Conservation (phyloP, 2,888 invertebrate genomes). For the Dusona sp. region DNA sequence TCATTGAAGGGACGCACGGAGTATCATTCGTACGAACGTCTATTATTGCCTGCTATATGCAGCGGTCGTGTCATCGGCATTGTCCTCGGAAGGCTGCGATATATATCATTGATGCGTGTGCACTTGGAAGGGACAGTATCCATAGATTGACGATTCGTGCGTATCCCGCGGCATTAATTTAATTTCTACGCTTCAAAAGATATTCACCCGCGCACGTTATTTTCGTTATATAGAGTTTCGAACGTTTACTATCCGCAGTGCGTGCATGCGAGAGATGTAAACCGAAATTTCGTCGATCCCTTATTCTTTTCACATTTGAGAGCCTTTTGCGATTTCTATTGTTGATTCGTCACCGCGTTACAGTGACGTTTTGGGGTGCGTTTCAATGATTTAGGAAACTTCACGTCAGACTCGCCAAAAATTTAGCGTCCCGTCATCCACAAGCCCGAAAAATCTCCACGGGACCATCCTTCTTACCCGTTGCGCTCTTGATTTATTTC, state of each 20-base stretch:
- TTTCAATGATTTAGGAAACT: slow-evolving; percentile 44
- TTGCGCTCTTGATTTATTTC: neutral
- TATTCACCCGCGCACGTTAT: slow-evolving; percentile 62
- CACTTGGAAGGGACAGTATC: slow-evolving; percentile 20
- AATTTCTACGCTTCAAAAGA: slow-evolving; percentile 75
- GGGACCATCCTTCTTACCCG: neutral
- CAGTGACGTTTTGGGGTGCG: neutral
- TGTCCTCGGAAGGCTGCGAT: slow-evolving; percentile 59
- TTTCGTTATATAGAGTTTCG: slow-evolving; percentile 55
- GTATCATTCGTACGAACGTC: slow-evolving; percentile 32
- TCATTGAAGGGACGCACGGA: slow-evolving; percentile 58
- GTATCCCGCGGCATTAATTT: slow-evolving; percentile 77
- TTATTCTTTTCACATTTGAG: slow-evolving; percentile 27
- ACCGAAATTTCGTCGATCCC: slow-evolving; percentile 35
- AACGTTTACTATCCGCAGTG: slow-evolving; percentile 52
- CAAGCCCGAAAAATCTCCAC: slow-evolving; percentile 4
- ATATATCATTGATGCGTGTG: slow-evolving; percentile 50
- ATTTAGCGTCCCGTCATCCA: neutral
- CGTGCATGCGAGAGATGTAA: neutral
- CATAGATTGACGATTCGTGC: neutral
- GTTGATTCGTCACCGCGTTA: slow-evolving; percentile 36
- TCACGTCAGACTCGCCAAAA: neutral
- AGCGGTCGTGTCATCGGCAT: slow-evolving; percentile 65
- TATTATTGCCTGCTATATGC: slow-evolving; percentile 30
- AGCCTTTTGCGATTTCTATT: slow-evolving; percentile 29